Evolutionary conservation across 2,113 vertebrate genomes (phyloP).

Genomic region (Colaptes auratus): DNA sequence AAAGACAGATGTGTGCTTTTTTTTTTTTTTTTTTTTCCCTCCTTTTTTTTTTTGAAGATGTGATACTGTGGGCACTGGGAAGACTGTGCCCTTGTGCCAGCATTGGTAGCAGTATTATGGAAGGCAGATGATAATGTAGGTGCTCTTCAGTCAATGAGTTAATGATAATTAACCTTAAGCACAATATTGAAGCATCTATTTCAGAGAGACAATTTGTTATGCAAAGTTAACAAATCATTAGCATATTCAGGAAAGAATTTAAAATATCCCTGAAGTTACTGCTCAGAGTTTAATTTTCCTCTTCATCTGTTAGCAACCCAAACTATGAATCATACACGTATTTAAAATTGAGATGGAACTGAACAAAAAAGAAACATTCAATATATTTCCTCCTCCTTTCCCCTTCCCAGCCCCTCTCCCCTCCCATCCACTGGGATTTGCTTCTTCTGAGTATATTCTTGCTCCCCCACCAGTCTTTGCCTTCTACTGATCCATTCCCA

Average conservation of each 20-base stretch:
- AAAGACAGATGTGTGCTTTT: constrained; percentile 75
- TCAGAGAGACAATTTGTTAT: constrained; percentile 55
- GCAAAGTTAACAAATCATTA: constrained; percentile 19
- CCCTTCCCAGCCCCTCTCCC: not conserved
- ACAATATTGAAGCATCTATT: constrained; percentile 23
- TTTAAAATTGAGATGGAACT: constrained; percentile 46
- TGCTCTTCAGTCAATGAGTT: not conserved
- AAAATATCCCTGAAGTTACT: constrained; percentile 35
- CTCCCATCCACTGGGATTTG: constrained; percentile 68
- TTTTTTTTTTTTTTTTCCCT: constrained; percentile 22
- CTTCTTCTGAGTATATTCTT: constrained; percentile 74
- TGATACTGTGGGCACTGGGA: constrained; percentile 35
- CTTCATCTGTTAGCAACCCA: constrained; percentile 35
- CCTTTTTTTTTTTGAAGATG: constrained; percentile 44
- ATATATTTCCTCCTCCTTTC: constrained; percentile 41
- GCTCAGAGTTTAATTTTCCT: constrained; percentile 53
- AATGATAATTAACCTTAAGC: not conserved
- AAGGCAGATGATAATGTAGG: constrained; percentile 1
- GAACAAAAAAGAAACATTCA: constrained; percentile 69
- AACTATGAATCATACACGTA: constrained; percentile 36
- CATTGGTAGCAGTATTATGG: constrained; percentile 23
- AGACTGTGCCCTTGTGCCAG: not conserved
- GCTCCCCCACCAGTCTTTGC: constrained; percentile 70
- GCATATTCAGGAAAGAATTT: constrained; percentile 51
- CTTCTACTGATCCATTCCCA: constrained; percentile 71